phyloP scores from a whole-genome alignment of 2,888 invertebrate genomes.

The Drosophila austrosaltans region DNA sequence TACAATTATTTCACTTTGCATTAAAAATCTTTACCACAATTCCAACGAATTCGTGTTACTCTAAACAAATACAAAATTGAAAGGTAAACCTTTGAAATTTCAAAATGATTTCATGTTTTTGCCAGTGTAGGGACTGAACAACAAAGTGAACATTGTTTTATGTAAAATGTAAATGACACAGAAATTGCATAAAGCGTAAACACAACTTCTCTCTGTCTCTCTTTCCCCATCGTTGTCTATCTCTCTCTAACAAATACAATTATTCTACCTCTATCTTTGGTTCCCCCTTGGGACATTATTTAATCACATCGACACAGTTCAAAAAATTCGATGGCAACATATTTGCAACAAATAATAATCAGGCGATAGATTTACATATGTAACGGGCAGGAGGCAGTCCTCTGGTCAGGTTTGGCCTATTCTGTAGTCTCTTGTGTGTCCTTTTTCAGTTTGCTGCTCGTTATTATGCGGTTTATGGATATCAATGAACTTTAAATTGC shows the following conservation, averaged over 20 bases:
- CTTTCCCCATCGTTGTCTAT: conserved; percentile 28
- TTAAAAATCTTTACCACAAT: no score
- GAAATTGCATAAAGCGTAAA: conserved; percentile 56
- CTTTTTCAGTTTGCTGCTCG: conserved; percentile 1
- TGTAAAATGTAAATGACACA: conserved; percentile 74
- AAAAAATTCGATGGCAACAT: conserved; percentile 56
- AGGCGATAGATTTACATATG: conserved; percentile 57
- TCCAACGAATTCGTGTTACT: neutral
- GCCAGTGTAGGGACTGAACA: conserved; percentile 16
- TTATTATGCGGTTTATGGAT: conserved; percentile 69
- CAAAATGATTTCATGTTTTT: neutral
- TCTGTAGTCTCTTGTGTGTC: neutral
- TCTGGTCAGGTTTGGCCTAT: conserved; percentile 9
- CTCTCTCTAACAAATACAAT: neutral
- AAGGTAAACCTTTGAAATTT: neutral
- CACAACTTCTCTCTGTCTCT: conserved; percentile 37
- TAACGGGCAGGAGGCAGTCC: conserved; percentile 15
- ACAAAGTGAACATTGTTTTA: conserved; percentile 47
- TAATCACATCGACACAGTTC: conserved; percentile 26
- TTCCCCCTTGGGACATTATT: conserved; percentile 27
- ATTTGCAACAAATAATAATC: conserved; percentile 59
- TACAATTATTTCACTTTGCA: no score
- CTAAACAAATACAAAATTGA: neutral
- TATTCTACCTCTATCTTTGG: neutral
- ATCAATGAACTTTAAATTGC: conserved; percentile 78